Percentiles rank a stretch among this genome's conserved stretches.
These are phyloP conservation scores for Uropsilus gracilis DNA, from an alignment of 2,113 vertebrate genomes.

Conservation along the genomic window DNA sequence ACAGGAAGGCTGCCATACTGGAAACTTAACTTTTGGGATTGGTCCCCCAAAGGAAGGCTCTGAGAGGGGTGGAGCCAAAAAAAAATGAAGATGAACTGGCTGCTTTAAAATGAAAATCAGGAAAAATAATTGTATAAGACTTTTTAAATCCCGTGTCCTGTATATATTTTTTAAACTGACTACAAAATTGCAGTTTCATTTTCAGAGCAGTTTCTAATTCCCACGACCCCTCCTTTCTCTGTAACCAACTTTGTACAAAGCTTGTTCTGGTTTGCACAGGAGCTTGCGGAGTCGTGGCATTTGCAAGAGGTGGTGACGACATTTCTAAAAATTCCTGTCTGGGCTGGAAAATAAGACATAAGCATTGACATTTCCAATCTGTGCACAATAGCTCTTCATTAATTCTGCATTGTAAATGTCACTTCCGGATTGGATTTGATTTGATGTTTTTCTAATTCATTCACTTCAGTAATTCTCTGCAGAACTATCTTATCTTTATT, in stretches of 20 bases:
- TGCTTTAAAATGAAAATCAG: not conserved
- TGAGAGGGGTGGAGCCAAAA: not conserved
- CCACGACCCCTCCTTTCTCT: not conserved
- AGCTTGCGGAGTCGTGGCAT: not conserved
- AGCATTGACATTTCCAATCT: constrained; percentile 38
- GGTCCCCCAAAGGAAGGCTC: not conserved
- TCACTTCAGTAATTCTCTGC: not conserved
- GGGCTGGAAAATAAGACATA: constrained; percentile 45
- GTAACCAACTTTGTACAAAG: not conserved
- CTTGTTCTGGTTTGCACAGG: not conserved
- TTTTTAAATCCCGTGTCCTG: not conserved
- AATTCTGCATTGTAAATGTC: constrained; percentile 31
- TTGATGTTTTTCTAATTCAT: not conserved
- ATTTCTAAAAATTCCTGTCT: constrained; percentile 52
- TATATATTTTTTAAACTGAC: not conserved
- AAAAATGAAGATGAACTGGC: not conserved
- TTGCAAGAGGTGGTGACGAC: not conserved
- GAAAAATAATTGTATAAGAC: not conserved
- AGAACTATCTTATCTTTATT: not conserved
- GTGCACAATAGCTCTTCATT: constrained; percentile 45
- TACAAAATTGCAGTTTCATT: not conserved
- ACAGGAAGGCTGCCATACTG: not conserved
- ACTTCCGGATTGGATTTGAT: not conserved
- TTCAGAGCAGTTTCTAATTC: not conserved
- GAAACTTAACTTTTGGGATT: not conserved